These are phyloP conservation scores for Scophthalmus maximus DNA, from an alignment of 2,113 vertebrate genomes.

Conservation along the genomic window DNA sequence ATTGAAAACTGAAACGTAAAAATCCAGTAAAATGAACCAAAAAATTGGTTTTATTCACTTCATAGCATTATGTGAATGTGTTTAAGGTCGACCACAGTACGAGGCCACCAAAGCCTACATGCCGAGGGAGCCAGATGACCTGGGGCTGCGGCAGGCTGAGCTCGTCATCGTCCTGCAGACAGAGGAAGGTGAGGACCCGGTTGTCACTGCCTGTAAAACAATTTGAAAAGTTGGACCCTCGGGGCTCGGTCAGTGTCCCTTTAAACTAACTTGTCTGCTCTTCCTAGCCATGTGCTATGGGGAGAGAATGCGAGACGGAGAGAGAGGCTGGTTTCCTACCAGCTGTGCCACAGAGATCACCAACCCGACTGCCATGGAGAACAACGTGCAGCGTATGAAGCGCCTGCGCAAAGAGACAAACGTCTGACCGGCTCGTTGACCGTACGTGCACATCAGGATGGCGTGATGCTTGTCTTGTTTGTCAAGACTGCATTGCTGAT, in stretches of 20 bases:
- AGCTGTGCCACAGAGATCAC: slow-evolving; percentile 88
- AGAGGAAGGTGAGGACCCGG: slow-evolving; percentile 86
- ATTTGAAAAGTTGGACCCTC: neutral
- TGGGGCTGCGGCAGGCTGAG: slow-evolving; percentile 91
- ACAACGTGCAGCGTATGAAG: slow-evolving; percentile 91
- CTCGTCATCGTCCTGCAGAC: slow-evolving; percentile 87
- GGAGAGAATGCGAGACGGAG: slow-evolving; percentile 90
- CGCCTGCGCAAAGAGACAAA: slow-evolving; percentile 91
- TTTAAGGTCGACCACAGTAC: slow-evolving; percentile 88
- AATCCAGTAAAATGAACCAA: neutral
- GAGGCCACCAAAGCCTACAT: slow-evolving; percentile 90
- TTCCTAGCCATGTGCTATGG: slow-evolving; percentile 85
- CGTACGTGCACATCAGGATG: neutral
- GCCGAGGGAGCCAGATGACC: slow-evolving; percentile 89
- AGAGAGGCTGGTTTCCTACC: slow-evolving; percentile 92
- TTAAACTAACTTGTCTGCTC: neutral
- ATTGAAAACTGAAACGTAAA: neutral
- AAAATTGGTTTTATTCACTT: neutral
- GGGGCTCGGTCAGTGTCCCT: neutral
- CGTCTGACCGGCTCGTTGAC: slow-evolving; percentile 77
- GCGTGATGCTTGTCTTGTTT: neutral
- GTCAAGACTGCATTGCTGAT: neutral
- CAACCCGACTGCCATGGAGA: slow-evolving; percentile 82
- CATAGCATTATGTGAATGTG: neutral
- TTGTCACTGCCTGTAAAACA: neutral